Evolutionary conservation across 2,113 vertebrate genomes (phyloP), one percentile per base, ranked within the genome.

Genomic region (Macroglossus sobrinus): DNA sequence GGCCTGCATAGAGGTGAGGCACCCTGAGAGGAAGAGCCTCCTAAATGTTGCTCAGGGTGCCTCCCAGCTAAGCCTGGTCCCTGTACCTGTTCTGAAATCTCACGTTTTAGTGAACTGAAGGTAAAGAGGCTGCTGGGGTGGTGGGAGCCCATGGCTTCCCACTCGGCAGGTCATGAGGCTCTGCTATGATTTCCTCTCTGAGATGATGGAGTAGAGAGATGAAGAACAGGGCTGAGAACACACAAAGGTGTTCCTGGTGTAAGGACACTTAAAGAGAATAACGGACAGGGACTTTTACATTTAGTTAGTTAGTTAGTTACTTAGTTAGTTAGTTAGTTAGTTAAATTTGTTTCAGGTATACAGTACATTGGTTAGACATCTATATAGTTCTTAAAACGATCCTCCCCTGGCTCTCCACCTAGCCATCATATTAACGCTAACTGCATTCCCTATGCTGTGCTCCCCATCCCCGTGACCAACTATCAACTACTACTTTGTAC

Each of bases 121-220:
- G 21, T 45, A 28, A 50, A 64, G 64, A 71, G 53, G 22, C 13
- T 26, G 3, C 28, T 18, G 1, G 33, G 22, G 18, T 57, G 7
- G 10, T 3, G 3, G n/a, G 21, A 72, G 18, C 15, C 21, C 0
- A 0, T 3, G 30, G 35, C 21, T 26, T 5, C 2, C 1, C 0
- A 16, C 5, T n/a, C 74, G 7, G 12, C 38, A 59, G 50, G 45
- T 22, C 89, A 7, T 9, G 30, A 22, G 28, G 14, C 22, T 24
- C 22, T 19, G 38, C 33, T 53, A 1, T 5, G 15, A 28, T 47
- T n/a, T 74, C 69, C 30, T 63, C 43, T 0, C 53, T 13, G 40
- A 24, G 22, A 33, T 71, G 40, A 2, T 7, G 22, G 76, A 61
- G 14, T 59, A 57, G 12, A 66, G 21, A 30, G 66, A 35, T 14